These are phyloP conservation scores for Eupithecia tripunctaria DNA, from an alignment of 2,888 invertebrate species.

Conservation along the genomic window DNA sequence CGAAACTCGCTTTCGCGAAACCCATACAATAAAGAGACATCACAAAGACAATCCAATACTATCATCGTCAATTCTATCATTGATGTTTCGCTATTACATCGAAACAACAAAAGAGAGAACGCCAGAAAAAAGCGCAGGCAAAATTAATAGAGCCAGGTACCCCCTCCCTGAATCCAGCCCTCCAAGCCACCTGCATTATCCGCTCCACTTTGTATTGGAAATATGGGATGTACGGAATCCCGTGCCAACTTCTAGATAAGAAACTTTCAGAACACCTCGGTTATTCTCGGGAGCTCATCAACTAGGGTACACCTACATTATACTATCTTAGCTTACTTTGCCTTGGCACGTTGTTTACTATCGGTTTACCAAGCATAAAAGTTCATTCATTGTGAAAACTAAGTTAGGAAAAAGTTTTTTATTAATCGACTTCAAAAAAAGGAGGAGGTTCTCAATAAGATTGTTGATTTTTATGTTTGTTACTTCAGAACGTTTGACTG, in stretches of 20 bases:
- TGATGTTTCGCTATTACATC: not conserved
- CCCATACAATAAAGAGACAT: no score
- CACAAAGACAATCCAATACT: no score
- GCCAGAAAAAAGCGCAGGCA: not conserved
- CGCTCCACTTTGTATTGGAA: conserved; percentile 26
- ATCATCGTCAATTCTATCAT: no score
- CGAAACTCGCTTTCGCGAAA: no score
- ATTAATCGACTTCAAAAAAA: no score
- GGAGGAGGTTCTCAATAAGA: no score
- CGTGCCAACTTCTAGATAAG: conserved; percentile 30
- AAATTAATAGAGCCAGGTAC: not conserved
- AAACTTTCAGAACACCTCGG: conserved; percentile 22
- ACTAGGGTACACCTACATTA: conserved; percentile 79
- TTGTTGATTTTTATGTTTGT: no score
- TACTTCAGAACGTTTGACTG: no score
- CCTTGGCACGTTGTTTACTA: not conserved
- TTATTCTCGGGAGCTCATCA: conserved; percentile 31
- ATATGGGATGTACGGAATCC: conserved; percentile 22
- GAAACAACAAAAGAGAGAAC: not conserved
- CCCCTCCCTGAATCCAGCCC: conserved; percentile 19
- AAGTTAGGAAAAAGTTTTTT: not conserved
- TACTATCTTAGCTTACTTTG: not conserved
- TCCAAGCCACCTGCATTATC: conserved; percentile 11
- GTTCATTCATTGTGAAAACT: not conserved
- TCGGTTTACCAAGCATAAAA: not conserved